phyloP scores from a whole-genome alignment of 2,113 vertebrate species.

The Petromus typicus region DNA sequence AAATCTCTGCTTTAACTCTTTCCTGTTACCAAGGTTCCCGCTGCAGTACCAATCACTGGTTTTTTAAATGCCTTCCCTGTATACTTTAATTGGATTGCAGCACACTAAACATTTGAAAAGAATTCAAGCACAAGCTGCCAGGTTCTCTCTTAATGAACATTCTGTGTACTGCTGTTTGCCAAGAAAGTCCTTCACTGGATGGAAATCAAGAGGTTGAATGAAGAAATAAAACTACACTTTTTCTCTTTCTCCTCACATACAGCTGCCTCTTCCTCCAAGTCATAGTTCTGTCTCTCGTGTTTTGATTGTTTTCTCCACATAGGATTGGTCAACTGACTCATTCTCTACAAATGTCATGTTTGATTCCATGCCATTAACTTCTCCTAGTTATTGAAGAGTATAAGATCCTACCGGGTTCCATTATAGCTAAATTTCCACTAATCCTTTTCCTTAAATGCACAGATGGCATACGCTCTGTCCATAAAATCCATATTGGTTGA shows the following conservation, averaged over 20 bases:
- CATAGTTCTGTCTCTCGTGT: conserved; percentile 29
- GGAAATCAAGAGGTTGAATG: conserved; percentile 71
- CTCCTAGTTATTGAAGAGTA: conserved; percentile 33
- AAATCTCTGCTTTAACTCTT: background rate
- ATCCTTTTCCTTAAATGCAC: conserved; percentile 42
- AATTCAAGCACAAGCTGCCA: conserved; percentile 74
- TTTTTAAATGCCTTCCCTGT: conserved; percentile 67
- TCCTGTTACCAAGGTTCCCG: background rate
- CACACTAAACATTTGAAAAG: conserved; percentile 77
- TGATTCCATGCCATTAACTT: conserved; percentile 55
- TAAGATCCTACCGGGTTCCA: conserved; percentile 42
- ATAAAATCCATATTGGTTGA: conserved; percentile 62
- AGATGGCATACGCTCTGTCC: conserved; percentile 71
- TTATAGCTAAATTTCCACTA: conserved; percentile 58
- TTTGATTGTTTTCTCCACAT: background rate
- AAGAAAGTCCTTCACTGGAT: conserved; percentile 75
- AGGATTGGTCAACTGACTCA: conserved; percentile 36
- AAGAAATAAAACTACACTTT: conserved; percentile 70
- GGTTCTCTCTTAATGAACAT: conserved; percentile 79
- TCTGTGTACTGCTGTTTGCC: conserved; percentile 73
- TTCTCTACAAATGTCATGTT: conserved; percentile 33
- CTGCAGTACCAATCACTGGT: background rate
- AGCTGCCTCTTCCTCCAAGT: conserved; percentile 38
- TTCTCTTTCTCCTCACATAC: conserved; percentile 29
- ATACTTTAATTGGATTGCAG: conserved; percentile 74